Evolutionary conservation across 2,113 vertebrate genomes (phyloP).

Genomic region (Thalassarche chlororhynchos): DNA sequence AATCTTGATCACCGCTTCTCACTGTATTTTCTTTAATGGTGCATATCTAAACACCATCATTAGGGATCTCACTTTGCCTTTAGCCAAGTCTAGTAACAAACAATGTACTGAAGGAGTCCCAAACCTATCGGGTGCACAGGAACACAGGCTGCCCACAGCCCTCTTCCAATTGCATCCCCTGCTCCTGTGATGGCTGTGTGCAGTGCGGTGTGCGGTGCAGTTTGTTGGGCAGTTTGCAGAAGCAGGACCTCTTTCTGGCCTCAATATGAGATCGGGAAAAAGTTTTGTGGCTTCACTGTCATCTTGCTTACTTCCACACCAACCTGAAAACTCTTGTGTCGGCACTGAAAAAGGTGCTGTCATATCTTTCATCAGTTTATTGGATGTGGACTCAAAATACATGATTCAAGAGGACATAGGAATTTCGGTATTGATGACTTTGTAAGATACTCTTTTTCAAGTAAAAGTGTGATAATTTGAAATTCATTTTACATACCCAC

Average conservation of each 20-base stretch:
- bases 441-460: background rate
- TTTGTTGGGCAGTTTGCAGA: background rate
- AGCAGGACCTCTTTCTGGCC: background rate
- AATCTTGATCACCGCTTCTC: background rate
- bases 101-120: background rate
- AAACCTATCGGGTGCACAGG: background rate
- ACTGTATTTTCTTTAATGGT: background rate
- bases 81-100: background rate
- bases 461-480: background rate
- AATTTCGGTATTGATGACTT: background rate
- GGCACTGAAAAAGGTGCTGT: background rate
- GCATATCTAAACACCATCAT: background rate
- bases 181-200: accelerated
- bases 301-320: background rate
- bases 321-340: background rate
- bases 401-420: background rate
- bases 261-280: background rate
- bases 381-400: background rate
- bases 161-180: background rate
- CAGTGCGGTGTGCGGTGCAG: accelerated
- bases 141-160: background rate
- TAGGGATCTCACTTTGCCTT: background rate
- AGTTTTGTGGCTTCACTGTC: background rate
- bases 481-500: background rate
- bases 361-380: background rate